These are phyloP conservation scores for Physella acuta DNA, from an alignment of 1,140 invertebrate genomes.

Conservation along the genomic window DNA sequence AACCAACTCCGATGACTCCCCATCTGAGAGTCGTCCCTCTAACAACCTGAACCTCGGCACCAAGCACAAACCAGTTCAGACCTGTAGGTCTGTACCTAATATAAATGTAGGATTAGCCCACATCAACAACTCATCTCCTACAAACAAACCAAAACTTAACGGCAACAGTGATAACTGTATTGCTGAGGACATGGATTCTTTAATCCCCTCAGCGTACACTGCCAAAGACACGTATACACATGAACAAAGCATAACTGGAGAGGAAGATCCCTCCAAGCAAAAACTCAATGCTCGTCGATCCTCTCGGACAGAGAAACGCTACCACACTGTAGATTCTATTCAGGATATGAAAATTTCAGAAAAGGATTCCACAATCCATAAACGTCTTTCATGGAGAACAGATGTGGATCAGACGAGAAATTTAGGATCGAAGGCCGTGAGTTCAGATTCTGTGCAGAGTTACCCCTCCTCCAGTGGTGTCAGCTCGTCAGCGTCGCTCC, in stretches of 20 bases:
- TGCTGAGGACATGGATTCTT: no score
- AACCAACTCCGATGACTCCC: constrained; percentile 17
- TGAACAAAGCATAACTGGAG: constrained; percentile 27
- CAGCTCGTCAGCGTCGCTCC: constrained; percentile 63
- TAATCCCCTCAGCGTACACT: background rate
- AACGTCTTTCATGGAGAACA: constrained; percentile 69
- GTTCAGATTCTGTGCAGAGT: constrained; percentile 59
- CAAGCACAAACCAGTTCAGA: constrained; percentile 27
- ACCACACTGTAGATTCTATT: constrained; percentile 71
- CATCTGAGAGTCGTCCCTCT: background rate
- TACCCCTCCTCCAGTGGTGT: constrained; percentile 64
- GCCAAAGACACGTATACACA: no score
- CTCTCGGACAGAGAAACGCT: constrained; percentile 64
- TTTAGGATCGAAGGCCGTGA: constrained; percentile 46
- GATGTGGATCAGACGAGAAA: constrained; percentile 46
- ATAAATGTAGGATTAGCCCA: constrained; percentile 13
- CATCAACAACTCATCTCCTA: no score
- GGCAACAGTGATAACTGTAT: no score
- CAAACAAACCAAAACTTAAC: no score
- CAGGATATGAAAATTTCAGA: constrained; percentile 66
- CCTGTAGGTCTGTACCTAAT: constrained; percentile 30
- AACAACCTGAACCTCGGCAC: background rate
- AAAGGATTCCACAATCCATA: constrained; percentile 67
- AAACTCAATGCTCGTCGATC: constrained; percentile 60
- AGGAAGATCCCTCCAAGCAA: constrained; percentile 44